Conservation (phyloP, 2,113 vertebrate species). For the Mus musculus region GRCm39 chr1:126859001-126859500, state of each 20-base stretch:
- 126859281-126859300: slow-evolving; percentile 52
- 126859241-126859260: slow-evolving; percentile 34
- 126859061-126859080: no score
- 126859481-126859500: slow-evolving; percentile 69
- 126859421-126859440: slow-evolving; percentile 65
- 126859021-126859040: neutral
- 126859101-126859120: slow-evolving; percentile 33
- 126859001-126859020: no score
- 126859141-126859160: slow-evolving; percentile 45
- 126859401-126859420: no score
- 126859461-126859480: slow-evolving; percentile 72
- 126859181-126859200: slow-evolving; percentile 64
- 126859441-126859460: slow-evolving; percentile 74
- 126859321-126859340: slow-evolving; percentile 66
- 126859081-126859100: neutral
- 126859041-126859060: no score
- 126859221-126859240: neutral
- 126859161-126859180: slow-evolving; percentile 53
- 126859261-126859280: neutral
- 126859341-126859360: no score
- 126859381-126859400: no score
- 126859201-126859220: slow-evolving; percentile 60
- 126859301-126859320: slow-evolving; percentile 52
- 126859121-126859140: neutral
- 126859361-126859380: no score